phyloP scores from a whole-genome alignment of 2,888 invertebrate species.

The Cephalotes varians region DNA sequence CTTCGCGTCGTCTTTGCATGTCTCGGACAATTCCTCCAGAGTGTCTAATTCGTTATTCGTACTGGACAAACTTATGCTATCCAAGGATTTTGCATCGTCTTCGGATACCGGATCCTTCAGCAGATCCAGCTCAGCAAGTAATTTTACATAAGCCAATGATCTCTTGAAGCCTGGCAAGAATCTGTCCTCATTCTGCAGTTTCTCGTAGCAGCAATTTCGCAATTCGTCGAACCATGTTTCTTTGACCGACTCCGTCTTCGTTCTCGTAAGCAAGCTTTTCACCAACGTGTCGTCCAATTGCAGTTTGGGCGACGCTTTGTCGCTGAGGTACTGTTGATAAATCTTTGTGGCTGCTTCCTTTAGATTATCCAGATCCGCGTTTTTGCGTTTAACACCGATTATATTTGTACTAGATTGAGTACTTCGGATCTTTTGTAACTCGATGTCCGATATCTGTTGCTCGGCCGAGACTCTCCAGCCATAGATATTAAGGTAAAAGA shows the following conservation, averaged over 20 bases:
- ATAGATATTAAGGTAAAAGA: slow-evolving; percentile 91
- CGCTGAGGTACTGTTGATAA: slow-evolving; percentile 92
- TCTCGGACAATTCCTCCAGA: slow-evolving; percentile 77
- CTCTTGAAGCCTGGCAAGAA: slow-evolving; percentile 90
- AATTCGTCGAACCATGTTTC: slow-evolving; percentile 95
- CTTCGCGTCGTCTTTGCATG: slow-evolving; percentile 66
- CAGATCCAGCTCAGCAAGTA: slow-evolving; percentile 91
- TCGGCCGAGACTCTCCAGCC: slow-evolving; percentile 91
- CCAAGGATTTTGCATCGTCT: slow-evolving; percentile 88
- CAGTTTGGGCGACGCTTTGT: slow-evolving; percentile 89
- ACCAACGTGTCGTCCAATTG: slow-evolving; percentile 89
- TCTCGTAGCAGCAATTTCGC: slow-evolving; percentile 90
- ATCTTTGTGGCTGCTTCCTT: slow-evolving; percentile 91
- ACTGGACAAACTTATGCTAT: slow-evolving; percentile 87
- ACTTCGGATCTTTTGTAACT: slow-evolving; percentile 86
- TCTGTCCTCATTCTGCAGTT: slow-evolving; percentile 87
- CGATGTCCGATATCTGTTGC: slow-evolving; percentile 89
- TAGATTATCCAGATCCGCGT: slow-evolving; percentile 84
- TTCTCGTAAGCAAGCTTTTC: slow-evolving; percentile 88
- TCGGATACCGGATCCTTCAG: slow-evolving; percentile 88
- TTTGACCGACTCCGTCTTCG: slow-evolving; percentile 89
- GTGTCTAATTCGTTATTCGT: slow-evolving; percentile 83
- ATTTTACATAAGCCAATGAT: slow-evolving; percentile 89
- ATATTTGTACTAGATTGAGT: slow-evolving; percentile 72
- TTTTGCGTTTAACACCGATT: slow-evolving; percentile 75